These are phyloP conservation scores for Pelecanoides urinatrix DNA, from an alignment of 2,113 vertebrate species.

Conservation along the genomic window DNA sequence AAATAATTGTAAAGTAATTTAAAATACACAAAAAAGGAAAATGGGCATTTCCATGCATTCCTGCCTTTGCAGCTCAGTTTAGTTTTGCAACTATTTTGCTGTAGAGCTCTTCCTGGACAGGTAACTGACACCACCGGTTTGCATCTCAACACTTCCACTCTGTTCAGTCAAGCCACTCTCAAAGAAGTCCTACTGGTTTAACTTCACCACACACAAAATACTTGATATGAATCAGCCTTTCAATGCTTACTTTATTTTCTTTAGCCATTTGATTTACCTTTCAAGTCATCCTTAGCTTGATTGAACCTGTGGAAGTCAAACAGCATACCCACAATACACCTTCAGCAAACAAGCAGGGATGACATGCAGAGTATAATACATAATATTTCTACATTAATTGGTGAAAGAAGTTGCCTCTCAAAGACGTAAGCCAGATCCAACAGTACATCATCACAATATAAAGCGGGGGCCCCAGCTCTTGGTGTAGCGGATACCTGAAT, in stretches of 20 bases:
- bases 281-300: not conserved
- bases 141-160: not conserved
- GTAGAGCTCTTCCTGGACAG: not conserved
- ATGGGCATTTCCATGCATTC: not conserved
- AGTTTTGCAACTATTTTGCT: not conserved
- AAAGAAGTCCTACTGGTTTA: not conserved
- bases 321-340: not conserved
- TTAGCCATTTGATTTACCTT: not conserved
- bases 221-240: not conserved
- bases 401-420: not conserved
- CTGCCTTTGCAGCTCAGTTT: not conserved
- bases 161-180: not conserved
- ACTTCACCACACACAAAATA: not conserved
- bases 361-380: not conserved
- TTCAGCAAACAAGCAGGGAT: not conserved
- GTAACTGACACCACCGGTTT: not conserved
- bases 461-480: not conserved
- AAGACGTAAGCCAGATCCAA: not conserved
- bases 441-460: fast-evolving
- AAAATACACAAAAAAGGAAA: not conserved
- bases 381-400: not conserved
- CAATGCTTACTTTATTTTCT: not conserved
- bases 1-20: not conserved
- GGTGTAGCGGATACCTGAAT: not conserved
- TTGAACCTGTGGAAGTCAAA: not conserved